Evolutionary conservation across 2,113 vertebrate species (phyloP), one percentile per base, ranked within the genome.

Genomic region (Vulpes vulpes): DNA sequence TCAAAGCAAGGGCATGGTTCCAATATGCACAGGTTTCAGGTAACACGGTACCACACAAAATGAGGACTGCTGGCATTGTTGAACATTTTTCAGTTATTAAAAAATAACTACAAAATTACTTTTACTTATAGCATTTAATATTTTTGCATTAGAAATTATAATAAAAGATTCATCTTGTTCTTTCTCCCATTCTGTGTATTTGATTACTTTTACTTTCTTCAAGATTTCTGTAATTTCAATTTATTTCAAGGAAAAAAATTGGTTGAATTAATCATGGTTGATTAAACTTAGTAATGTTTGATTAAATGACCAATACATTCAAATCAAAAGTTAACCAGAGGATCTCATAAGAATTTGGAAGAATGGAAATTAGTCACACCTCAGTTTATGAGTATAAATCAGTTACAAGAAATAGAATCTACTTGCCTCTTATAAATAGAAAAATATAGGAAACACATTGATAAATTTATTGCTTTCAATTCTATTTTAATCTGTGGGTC

Each of bases 331-430:
- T 78, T 67, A 93, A 74, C 22, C 43, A 81, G 8, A 57, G 6
- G 5, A 69, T 27, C 17, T 22, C 17, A 23, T n/a, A 43, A 64
- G 65, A 81, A 25, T n/a, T 35, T 60, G 4, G 17, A 86, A 92
- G 96, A 93, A 60, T 2, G 3, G 7, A 91, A 78, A 91, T 64
- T 5, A 76, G 62, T 62, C 11, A 80, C 3, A 87, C 1, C 3
- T 86, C 69, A 74, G 1, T 79, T 59, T 93, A 83, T 22, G 51
- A 93, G 5, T 55, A 82, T 32, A 93, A 93, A 88, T 88, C 49
- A 94, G 93, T 60, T 81, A 20, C 91, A 93, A 88, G 65, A 80
- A 93, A 69, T 25, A 81, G 10, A 95, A 88, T 64, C n/a, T 51
- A 43, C 5, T 25, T 49, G 22, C n/a, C 32, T 69, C 90, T 96